A percentile compares a stretch with the other conserved stretches of the same genome.
phyloP scores from a whole-genome alignment of 1,140 invertebrate genomes.

The Chironomus striatipennis region DNA sequence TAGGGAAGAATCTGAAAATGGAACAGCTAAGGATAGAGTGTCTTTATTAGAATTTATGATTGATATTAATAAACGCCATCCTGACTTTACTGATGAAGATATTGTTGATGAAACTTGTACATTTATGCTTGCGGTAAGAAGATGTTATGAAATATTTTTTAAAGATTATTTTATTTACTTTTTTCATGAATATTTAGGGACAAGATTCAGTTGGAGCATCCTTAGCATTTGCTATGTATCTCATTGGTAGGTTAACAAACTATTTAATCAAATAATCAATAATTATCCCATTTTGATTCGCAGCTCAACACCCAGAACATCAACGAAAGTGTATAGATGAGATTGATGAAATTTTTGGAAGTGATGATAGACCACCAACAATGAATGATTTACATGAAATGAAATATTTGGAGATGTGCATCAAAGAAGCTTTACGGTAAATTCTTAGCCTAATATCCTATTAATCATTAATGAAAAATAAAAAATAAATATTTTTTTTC shows the following conservation, averaged over 20 bases:
- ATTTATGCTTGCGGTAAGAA: slow-evolving; percentile 63
- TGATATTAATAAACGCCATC: slow-evolving; percentile 47
- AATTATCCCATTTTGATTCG: slow-evolving; percentile 47
- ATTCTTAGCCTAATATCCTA: not conserved
- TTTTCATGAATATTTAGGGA: slow-evolving; percentile 43
- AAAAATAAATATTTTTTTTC: slow-evolving; percentile 53
- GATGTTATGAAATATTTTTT: not conserved
- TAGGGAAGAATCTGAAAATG: slow-evolving; percentile 30
- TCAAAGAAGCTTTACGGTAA: slow-evolving; percentile 53
- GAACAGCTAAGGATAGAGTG: slow-evolving; percentile 25
- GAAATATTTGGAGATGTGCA: slow-evolving; percentile 56
- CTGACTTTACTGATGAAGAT: slow-evolving; percentile 54
- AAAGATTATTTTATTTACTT: slow-evolving; percentile 20
- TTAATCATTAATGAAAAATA: slow-evolving; percentile 37
- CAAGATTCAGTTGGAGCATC: slow-evolving; percentile 65
- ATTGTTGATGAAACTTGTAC: slow-evolving; percentile 63
- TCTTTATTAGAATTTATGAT: slow-evolving; percentile 57
- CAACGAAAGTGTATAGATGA: slow-evolving; percentile 54
- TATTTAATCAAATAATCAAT: not conserved
- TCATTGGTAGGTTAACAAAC: not conserved
- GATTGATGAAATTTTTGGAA: slow-evolving; percentile 48
- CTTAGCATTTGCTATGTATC: slow-evolving; percentile 42
- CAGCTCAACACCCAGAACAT: slow-evolving; percentile 47
- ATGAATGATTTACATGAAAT: slow-evolving; percentile 51
- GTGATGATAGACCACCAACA: slow-evolving; percentile 39